phyloP scores from a whole-genome alignment of 2,797 vertebrate species.

The Chelidonichthys spinosus region DNA sequence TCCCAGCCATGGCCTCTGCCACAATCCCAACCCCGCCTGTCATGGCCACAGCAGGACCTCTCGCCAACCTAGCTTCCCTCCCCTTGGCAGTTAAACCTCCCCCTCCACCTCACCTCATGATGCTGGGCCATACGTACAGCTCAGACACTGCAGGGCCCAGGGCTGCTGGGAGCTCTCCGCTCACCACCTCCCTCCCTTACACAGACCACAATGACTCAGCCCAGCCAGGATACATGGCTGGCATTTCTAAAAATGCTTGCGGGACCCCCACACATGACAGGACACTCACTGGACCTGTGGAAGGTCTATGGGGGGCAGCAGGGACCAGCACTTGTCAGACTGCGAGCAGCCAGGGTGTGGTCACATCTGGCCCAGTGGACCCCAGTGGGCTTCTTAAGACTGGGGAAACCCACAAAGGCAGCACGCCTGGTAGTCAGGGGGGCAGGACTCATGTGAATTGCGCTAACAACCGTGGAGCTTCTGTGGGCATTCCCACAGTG shows the following conservation, averaged over 20 bases:
- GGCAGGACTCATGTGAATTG: conserved; percentile 79
- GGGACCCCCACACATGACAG: conserved; percentile 66
- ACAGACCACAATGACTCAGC: conserved; percentile 65
- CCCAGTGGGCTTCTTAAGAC: conserved; percentile 55
- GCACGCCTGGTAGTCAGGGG: conserved; percentile 71
- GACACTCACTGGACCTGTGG: conserved; percentile 65
- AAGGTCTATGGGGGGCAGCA: conserved; percentile 64
- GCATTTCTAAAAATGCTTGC: conserved; percentile 52
- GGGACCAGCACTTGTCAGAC: conserved; percentile 62
- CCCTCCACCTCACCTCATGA: conserved; percentile 77
- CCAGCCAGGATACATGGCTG: conserved; percentile 69
- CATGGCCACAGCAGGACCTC: conserved; percentile 57
- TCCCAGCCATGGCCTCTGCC: conserved; percentile 33
- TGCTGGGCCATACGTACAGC: conserved; percentile 72
- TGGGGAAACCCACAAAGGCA: conserved; percentile 57
- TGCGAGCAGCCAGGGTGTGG: conserved; percentile 57
- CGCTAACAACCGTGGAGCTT: conserved; percentile 63
- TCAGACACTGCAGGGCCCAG: conserved; percentile 54
- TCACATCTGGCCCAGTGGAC: conserved; percentile 48
- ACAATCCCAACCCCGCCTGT: conserved; percentile 44
- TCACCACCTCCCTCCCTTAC: conserved; percentile 58
- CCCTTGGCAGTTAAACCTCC: conserved; percentile 79
- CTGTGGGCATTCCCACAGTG: conserved; percentile 59
- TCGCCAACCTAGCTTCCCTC: conserved; percentile 73
- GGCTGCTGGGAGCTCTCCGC: conserved; percentile 59